A percentile compares a stretch with the other conserved stretches of the same genome.
These are phyloP conservation scores for Panthera tigris DNA, from an alignment of 2,113 vertebrate genomes.

Conservation along the genomic window DNA sequence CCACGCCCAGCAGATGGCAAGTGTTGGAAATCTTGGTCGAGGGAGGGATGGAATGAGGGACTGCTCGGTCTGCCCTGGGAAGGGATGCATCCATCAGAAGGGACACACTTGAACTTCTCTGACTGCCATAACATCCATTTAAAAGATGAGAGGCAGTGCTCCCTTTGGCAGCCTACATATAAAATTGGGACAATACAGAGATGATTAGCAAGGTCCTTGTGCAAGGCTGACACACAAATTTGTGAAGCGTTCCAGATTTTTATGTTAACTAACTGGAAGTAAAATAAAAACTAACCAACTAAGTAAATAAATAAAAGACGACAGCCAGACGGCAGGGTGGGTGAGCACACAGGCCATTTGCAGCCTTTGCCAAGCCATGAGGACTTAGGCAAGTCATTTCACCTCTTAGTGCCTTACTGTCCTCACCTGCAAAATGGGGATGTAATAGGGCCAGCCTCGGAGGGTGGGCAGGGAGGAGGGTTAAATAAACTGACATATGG, in stretches of 20 bases:
- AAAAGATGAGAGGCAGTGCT: neutral
- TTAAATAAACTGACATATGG: neutral
- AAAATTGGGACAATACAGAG: neutral
- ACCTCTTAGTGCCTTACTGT: neutral
- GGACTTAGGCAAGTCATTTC: neutral
- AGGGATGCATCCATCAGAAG: neutral
- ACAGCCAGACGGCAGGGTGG: neutral
- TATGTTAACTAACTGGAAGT: neutral
- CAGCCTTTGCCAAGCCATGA: neutral
- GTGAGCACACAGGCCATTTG: neutral
- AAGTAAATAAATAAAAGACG: neutral
- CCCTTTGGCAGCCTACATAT: neutral
- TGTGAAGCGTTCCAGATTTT: neutral
- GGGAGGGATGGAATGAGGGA: neutral
- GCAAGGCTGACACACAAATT: neutral
- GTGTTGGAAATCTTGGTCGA: neutral
- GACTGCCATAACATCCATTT: neutral
- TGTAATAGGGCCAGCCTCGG: rapidly evolving
- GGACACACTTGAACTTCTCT: neutral
- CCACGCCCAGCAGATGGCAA: neutral
- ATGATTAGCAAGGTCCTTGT: neutral
- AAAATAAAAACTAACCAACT: neutral
- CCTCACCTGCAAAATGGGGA: neutral
- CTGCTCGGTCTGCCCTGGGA: neutral
- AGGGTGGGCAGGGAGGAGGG: neutral